Evolutionary conservation across 1,140 invertebrate species (phyloP).

Genomic region (Ruditapes philippinarum): DNA sequence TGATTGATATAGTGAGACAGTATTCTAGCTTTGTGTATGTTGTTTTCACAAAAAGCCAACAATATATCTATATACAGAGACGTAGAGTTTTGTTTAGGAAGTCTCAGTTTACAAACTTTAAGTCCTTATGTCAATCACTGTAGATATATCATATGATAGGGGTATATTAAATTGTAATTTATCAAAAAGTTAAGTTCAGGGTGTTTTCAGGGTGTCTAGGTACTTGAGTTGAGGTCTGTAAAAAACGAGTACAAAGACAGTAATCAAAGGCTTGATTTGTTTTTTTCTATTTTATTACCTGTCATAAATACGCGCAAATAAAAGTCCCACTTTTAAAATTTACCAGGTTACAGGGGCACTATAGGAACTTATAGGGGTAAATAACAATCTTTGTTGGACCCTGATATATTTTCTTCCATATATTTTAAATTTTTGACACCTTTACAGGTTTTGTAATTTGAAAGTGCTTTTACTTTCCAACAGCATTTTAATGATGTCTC

Average conservation of each 20-base stretch:
- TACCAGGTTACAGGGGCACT: too few species aligned
- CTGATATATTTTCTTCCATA: too few species aligned
- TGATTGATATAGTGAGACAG: neutral
- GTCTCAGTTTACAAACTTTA: conserved; percentile 31
- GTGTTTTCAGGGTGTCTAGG: neutral
- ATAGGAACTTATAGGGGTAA: too few species aligned
- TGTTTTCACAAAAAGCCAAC: neutral
- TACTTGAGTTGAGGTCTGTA: neutral
- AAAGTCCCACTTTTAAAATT: neutral
- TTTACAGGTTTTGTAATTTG: too few species aligned
- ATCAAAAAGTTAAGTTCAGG: conserved; percentile 21
- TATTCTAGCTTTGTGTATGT: neutral
- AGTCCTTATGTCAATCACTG: conserved; percentile 22
- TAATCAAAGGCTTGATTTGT: conserved; percentile 3
- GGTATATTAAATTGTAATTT: conserved; percentile 40
- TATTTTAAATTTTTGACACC: too few species aligned
- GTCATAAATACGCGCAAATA: neutral
- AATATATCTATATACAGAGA: neutral
- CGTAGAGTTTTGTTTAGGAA: neutral
- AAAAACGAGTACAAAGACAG: neutral
- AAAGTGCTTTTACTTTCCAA: too few species aligned
- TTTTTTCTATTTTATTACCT: conserved; percentile 27
- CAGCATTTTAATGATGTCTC: too few species aligned
- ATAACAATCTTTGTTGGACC: too few species aligned
- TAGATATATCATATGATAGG: conserved; percentile 31